Base-by-base conservation (phyloP, 2,113 vertebrate genomes). In the Corynorhinus townsendii region DNA sequence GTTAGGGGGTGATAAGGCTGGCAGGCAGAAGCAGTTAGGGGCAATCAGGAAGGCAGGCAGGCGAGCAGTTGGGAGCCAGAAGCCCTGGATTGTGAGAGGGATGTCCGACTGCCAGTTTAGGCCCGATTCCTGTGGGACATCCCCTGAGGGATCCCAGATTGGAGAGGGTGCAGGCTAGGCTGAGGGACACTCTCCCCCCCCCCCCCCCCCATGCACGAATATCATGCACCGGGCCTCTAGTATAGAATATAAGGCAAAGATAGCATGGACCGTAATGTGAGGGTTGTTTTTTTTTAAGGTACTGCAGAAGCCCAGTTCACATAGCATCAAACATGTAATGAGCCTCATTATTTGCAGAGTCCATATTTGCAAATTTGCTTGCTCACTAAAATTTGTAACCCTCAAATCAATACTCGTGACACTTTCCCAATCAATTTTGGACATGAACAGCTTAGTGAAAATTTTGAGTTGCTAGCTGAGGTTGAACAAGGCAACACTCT, bases 231-330 rank as follows among this genome's bases (percentile, higher is more conserved):
- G 43, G 43, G 43, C 43, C 43, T 43, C 43, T 43, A 43, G 43
- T 76, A 62, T 12, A 93, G 66, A 75, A 94, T 19, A 8, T 75
- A 76, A 66, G 80, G 62, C 80, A 89, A 91, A 95, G 71, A 62
- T 83, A 90, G 45, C 33, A 40, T 10, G 15, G 59, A 38, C 45
- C 2, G 2, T 84, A 88, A 87, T 79, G 20, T 77, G 40, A 52
- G 84, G 66, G 17, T 12, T 30, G 38, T 40, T 56, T 20, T 56
- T 52, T 52, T 88, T 85, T 59, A 85, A 80, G 47, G 54, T 14
- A 83, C n/a, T 52, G 62, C 24, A 85, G 87, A 91, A 82, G 33
- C 30, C 75, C 40, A 69, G 24, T 24, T 59, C 56, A 59, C 20
- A 59, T 86, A 71, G 38, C 16, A 79, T 73, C 20, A 59, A 30